Evolutionary conservation across 2,888 invertebrate genomes (phyloP).

Genomic region (Seladonia tumulorum): DNA sequence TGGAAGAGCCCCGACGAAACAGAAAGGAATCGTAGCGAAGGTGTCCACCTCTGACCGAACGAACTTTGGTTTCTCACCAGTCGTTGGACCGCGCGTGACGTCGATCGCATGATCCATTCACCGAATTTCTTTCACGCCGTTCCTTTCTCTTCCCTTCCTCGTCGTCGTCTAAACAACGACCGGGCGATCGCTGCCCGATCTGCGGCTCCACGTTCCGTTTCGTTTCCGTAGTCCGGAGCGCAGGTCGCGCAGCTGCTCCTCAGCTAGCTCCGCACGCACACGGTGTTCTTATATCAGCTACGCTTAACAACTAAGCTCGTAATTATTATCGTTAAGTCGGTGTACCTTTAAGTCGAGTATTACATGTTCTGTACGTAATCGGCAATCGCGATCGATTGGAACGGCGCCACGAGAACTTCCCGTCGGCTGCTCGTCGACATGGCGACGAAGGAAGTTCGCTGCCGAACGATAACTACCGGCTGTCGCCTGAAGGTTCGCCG

Average conservation of each 20-base stretch:
- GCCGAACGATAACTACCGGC: background rate
- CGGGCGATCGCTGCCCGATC: slow-evolving; percentile 19
- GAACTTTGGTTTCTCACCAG: background rate
- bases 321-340: slow-evolving; percentile 61
- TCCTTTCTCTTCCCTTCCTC: slow-evolving; percentile 16
- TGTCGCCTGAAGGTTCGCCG: background rate
- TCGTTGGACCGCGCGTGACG: background rate
- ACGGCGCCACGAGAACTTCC: slow-evolving; percentile 48
- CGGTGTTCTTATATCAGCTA: slow-evolving; percentile 46
- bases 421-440: slow-evolving; percentile 12
- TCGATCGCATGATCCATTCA: background rate
- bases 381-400: slow-evolving; percentile 50
- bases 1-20: slow-evolving; percentile 36
- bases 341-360: slow-evolving; percentile 44
- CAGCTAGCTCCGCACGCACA: background rate
- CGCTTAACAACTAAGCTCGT: slow-evolving; percentile 65
- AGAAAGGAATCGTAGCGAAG: slow-evolving; percentile 56
- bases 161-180: background rate
- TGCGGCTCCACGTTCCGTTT: background rate
- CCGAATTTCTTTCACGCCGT: background rate
- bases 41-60: slow-evolving; percentile 19
- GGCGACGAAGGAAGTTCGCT: slow-evolving; percentile 28
- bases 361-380: slow-evolving; percentile 45
- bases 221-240: background rate
- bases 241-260: slow-evolving; percentile 18